phyloP scores from a whole-genome alignment of 2,113 vertebrate genomes.

The Oenanthe melanoleuca region DNA sequence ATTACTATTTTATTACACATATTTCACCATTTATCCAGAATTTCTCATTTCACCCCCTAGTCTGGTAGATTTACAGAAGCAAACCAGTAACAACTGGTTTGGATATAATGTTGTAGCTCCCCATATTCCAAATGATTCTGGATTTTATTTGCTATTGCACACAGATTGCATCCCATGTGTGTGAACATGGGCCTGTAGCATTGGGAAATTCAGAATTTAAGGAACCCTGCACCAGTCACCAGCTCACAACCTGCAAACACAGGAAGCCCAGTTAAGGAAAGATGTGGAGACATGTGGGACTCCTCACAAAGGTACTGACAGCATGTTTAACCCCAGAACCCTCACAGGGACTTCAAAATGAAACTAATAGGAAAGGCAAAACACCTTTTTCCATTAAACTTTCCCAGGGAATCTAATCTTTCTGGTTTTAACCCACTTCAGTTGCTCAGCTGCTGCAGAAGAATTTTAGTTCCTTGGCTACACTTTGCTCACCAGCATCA shows the following conservation, averaged over 20 bases:
- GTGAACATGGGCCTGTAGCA: not conserved
- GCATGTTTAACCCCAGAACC: not conserved
- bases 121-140: not conserved
- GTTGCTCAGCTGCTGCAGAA: not conserved
- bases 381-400: not conserved
- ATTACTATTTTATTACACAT: not conserved
- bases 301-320: not conserved
- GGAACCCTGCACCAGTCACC: not conserved
- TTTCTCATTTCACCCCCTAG: not conserved
- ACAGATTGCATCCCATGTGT: rapidly evolving
- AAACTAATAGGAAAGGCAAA: not conserved
- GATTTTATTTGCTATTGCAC: not conserved
- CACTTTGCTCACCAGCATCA: not conserved
- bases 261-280: not conserved
- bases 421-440: not conserved
- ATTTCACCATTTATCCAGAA: not conserved
- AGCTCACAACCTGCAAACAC: not conserved
- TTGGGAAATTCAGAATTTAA: not conserved
- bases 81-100: not conserved
- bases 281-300: not conserved
- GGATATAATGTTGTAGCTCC: not conserved
- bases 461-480: not conserved
- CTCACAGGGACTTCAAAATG: not conserved
- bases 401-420: not conserved
- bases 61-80: not conserved